Base-by-base conservation (phyloP, 1,140 invertebrate species). In the Nephila pilipes region DNA sequence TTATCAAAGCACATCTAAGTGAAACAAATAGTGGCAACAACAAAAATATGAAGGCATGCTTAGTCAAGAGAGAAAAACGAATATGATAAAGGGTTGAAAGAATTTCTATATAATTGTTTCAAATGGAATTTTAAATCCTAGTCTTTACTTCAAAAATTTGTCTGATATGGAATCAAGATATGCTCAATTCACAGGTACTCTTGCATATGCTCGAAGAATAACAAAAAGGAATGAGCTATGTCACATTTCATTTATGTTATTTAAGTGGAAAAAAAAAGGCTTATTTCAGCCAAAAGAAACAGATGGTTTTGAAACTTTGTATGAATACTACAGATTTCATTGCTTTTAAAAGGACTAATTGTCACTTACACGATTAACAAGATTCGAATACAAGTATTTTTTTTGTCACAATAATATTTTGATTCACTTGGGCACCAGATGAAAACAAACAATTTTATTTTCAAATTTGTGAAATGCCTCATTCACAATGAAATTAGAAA, bases 121-220 rank as follows among this genome's bases (percentile, higher is more conserved):
- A 5, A 25, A 25, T 25, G 22, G 14, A 58, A 58, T 58, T 58
- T 22, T 58, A 22, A 65, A 65, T 10, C 12, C 63, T n/a, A 65
- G 8, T 65, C n/a, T 25, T 25, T 29, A 25, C 63, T 65, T 65
- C 25, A 25, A 65, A 65, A 65, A 80, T 85, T 85, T 22, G 54
- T 12, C 8, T 87, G 85, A 87, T 87, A 87, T 87, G 85, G 85
- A 65, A 87, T 87, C 22, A 65, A 87, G 85, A 87, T 87, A 87
- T 87, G 85, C 85, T 65, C 20, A 65, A 32, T 75, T 75, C 32
- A 75, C 69, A 75, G 58, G 20, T 38, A 65, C 32, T 58, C 10
- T 14, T 54, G 29, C 10, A 46, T 60, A 58, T 29, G 29, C 22
- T 63, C 16, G 20, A 54, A 16, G 29, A 65, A 60, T 12, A 22